phyloP scores from a whole-genome alignment of 2,888 invertebrate species.

The Cetonia aurata region DNA sequence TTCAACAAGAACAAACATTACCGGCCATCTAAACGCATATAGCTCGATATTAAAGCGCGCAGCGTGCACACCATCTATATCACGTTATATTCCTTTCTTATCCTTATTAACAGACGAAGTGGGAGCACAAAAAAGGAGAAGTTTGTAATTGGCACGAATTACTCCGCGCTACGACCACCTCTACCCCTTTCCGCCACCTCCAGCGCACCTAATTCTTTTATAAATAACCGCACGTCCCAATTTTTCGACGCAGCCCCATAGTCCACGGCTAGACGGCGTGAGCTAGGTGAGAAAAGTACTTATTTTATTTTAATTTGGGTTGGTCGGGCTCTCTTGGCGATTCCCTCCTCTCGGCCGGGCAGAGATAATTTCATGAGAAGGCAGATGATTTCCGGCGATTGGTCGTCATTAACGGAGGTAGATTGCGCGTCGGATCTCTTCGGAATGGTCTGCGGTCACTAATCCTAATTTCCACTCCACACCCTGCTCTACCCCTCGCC shows the following conservation, averaged over 20 bases:
- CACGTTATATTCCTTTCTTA: slow-evolving; percentile 26
- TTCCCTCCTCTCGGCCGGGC: slow-evolving; percentile 28
- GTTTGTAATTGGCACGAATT: slow-evolving; percentile 38
- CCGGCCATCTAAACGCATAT: background rate
- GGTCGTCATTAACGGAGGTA: slow-evolving; percentile 52
- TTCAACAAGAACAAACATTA: slow-evolving; percentile 33
- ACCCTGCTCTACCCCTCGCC: slow-evolving; percentile 27
- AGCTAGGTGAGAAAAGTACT: slow-evolving; percentile 41
- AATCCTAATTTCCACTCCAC: slow-evolving; percentile 41
- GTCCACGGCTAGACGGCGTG: background rate
- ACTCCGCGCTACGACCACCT: slow-evolving; percentile 13
- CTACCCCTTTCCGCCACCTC: background rate
- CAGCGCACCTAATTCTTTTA: slow-evolving; percentile 23
- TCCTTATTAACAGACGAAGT: slow-evolving; percentile 26
- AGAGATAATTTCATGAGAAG: slow-evolving; percentile 49
- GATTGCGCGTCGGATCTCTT: slow-evolving; percentile 51
- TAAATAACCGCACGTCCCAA: slow-evolving; percentile 31
- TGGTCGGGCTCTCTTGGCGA: slow-evolving; percentile 34
- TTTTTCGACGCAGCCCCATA: slow-evolving; percentile 13
- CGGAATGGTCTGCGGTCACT: slow-evolving; percentile 49
- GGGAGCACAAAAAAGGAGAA: slow-evolving; percentile 19
- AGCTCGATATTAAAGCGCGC: slow-evolving; percentile 6
- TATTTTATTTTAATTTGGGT: slow-evolving; percentile 43
- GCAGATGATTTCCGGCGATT: slow-evolving; percentile 55
- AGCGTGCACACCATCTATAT: slow-evolving; percentile 15